Conservation (phyloP, 2,797 vertebrate genomes). For the Protonibea diacanthus region DNA sequence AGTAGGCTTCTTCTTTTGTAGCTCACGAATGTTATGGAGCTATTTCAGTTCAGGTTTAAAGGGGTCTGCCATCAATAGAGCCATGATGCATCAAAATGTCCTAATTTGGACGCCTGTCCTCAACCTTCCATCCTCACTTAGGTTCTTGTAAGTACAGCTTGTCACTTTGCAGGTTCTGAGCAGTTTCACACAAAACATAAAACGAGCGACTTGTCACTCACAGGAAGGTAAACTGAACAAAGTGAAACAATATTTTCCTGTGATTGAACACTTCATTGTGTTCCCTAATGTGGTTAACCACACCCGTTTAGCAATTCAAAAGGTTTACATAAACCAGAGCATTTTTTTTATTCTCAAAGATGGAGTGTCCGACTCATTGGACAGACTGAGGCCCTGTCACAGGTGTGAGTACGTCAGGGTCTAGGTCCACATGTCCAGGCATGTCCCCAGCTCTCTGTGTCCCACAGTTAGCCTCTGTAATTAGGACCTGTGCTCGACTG, state of each 20-base stretch:
- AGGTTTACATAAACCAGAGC: slow-evolving; percentile 21
- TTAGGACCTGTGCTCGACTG: slow-evolving; percentile 47
- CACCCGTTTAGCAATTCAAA: slow-evolving; percentile 38
- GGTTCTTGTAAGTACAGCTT: neutral
- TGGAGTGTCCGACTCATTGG: neutral
- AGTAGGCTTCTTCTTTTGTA: neutral
- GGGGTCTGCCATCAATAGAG: neutral
- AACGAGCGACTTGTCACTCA: slow-evolving; percentile 36
- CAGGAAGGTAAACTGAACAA: slow-evolving; percentile 58
- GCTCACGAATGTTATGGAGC: neutral
- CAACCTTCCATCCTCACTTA: neutral
- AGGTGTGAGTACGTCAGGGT: slow-evolving; percentile 24
- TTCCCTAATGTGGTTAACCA: slow-evolving; percentile 41
- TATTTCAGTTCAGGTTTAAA: neutral
- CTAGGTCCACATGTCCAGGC: slow-evolving; percentile 50
- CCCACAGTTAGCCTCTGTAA: slow-evolving; percentile 61
- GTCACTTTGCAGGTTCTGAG: neutral
- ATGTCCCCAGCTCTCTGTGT: slow-evolving; percentile 34
- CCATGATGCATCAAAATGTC: neutral
- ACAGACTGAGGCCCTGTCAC: slow-evolving; percentile 15
- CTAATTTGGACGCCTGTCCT: neutral
- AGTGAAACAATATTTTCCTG: slow-evolving; percentile 57
- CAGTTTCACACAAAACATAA: neutral
- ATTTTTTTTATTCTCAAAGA: neutral
- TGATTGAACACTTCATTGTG: slow-evolving; percentile 56